Base-by-base conservation (phyloP, 2,113 vertebrate species). In the Osmerus eperlanus region DNA sequence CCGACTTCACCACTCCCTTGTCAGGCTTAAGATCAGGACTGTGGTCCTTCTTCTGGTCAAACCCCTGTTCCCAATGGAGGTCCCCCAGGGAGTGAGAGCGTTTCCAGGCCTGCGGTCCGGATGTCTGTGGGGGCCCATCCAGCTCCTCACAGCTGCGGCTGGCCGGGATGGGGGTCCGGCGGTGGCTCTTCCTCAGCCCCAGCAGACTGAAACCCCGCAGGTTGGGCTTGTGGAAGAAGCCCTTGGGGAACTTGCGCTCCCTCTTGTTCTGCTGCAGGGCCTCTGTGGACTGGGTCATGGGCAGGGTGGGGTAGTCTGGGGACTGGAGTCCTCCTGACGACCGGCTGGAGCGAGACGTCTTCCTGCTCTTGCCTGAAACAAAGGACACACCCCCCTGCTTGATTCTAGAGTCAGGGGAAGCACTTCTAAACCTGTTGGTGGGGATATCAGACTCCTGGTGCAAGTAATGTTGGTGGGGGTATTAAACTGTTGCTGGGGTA, bases 21-120 rank as follows among this genome's bases (percentile, higher is more conserved):
- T 3, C 41, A 16, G 79, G 21, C 29, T 70, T 89, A 36, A 78
- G 71, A 2, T 36, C 85, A 25, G 84, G 14, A 12, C 60, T 75
- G 2, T 70, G 68, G 32, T 83, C 80, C 65, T 84, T 84, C 63
- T 78, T 89, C 78, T 92, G 87, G 32, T 88, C 78, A 63, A 72
- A 18, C 1, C 70, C 81, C 28, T 86, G 87, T 28, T 94, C 93
- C 84, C 91, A 94, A 68, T 93, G 92, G 68, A 99, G 91, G 83
- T 97, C 93, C n/a, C 96, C 95, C 73, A 99, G 88, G 1, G 97
- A 99, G 62, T 93, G 95, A 66, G 95, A 97, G 19, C 97, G 94
- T 75, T 94, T 96, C 93, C 94, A 96, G 0, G 64, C 64, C n/a
- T 52, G 64, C n/a, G 77, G 6, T 3, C 88, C 91, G 0, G 69